Percentiles rank a stretch among this genome's conserved stretches.
These are phyloP conservation scores for Netta rufina DNA, from an alignment of 2,797 vertebrate species.

Conservation along the genomic window DNA sequence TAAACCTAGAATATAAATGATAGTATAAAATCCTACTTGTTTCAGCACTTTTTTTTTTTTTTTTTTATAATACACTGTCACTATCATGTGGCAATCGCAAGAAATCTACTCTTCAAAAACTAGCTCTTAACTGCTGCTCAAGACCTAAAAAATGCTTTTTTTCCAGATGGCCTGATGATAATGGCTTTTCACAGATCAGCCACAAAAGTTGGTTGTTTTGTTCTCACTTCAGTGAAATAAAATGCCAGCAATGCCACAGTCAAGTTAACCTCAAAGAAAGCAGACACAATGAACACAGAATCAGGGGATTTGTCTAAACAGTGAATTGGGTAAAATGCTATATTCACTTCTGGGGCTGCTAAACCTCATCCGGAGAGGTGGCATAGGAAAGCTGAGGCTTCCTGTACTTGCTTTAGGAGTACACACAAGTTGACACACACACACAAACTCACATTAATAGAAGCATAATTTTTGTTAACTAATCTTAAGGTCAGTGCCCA, in stretches of 20 bases:
- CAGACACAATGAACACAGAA: neutral
- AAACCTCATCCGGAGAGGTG: neutral
- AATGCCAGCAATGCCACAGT: conserved; percentile 43
- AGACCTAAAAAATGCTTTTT: conserved; percentile 44
- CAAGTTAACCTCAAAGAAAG: conserved; percentile 32
- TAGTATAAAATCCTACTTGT: conserved; percentile 60
- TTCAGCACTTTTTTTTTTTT: conserved; percentile 49
- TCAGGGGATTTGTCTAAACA: neutral
- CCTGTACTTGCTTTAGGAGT: neutral
- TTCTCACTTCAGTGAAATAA: conserved; percentile 38
- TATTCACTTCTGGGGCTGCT: neutral
- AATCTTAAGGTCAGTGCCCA: rapidly evolving
- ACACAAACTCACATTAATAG: rapidly evolving
- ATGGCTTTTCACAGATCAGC: conserved; percentile 57
- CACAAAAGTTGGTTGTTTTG: conserved; percentile 46
- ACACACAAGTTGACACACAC: neutral
- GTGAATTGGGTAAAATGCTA: neutral
- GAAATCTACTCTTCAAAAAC: conserved; percentile 48
- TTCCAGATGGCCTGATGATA: conserved; percentile 59
- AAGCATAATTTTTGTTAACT: neutral
- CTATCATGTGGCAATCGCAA: conserved; percentile 51
- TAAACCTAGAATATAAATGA: conserved; percentile 61
- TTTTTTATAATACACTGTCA: conserved; percentile 25
- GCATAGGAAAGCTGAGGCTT: too few species aligned
- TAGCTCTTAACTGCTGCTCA: conserved; percentile 6